Conservation (phyloP, 2,888 invertebrate species). For the Cephus rjabovi region DNA sequence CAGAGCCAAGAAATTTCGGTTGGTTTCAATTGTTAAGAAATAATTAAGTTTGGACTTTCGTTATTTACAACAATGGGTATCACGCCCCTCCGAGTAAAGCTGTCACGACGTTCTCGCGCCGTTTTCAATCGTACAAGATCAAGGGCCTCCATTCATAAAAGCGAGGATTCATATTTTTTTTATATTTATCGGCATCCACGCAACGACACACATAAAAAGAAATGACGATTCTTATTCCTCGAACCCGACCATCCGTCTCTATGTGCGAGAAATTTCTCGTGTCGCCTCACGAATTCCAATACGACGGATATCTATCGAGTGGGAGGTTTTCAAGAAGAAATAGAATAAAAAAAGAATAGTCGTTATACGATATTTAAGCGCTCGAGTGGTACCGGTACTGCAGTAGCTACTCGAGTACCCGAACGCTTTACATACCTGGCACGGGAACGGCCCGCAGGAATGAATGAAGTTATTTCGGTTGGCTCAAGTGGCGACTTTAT, state of each 20-base stretch:
- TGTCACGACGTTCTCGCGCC: not conserved
- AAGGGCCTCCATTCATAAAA: not conserved
- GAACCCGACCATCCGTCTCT: not conserved
- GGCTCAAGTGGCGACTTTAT: not conserved
- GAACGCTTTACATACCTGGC: constrained; percentile 13
- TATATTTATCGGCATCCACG: not conserved
- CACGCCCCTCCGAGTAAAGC: not conserved
- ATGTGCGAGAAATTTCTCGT: not conserved
- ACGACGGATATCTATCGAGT: not conserved
- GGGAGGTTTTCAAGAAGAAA: not conserved
- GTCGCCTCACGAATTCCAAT: not conserved
- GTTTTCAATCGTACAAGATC: not conserved
- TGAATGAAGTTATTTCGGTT: constrained; percentile 12
- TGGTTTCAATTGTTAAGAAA: not conserved
- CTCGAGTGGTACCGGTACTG: constrained; percentile 6
- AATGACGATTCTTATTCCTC: not conserved
- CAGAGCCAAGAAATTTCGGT: not conserved
- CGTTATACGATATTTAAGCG: constrained; percentile 13
- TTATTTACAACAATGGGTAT: not conserved
- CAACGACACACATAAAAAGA: not conserved
- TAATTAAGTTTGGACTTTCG: not conserved
- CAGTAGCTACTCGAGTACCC: not conserved
- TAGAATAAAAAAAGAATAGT: not conserved
- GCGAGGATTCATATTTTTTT: no score
- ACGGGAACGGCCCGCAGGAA: not conserved